These are phyloP conservation scores for Leptogaster cylindrica DNA, from an alignment of 2,888 invertebrate genomes.

Conservation along the genomic window DNA sequence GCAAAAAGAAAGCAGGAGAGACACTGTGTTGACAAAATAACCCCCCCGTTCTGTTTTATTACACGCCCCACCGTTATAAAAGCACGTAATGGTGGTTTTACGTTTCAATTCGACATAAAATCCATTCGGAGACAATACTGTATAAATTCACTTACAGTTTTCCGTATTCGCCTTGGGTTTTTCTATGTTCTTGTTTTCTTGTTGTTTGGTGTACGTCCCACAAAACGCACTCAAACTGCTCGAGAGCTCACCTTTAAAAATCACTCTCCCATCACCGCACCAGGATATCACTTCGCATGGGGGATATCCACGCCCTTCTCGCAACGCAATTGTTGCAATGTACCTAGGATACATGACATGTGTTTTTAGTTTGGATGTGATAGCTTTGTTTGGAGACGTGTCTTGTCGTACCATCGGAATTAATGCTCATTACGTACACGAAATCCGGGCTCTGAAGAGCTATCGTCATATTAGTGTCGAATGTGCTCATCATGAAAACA, in stretches of 20 bases:
- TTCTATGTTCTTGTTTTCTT: too few relatives aligned
- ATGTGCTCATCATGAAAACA: slow-evolving; percentile 9
- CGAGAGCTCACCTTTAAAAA: slow-evolving; percentile 5
- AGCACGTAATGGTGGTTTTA: slow-evolving; percentile 39
- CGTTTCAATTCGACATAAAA: slow-evolving; percentile 43
- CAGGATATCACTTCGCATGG: slow-evolving; percentile 13
- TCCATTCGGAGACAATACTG: slow-evolving; percentile 36
- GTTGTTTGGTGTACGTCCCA: too few relatives aligned
- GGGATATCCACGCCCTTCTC: neutral
- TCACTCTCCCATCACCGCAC: slow-evolving; percentile 17
- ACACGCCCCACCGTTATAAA: slow-evolving; percentile 18
- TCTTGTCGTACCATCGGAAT: slow-evolving; percentile 37
- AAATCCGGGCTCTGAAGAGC: slow-evolving; percentile 26
- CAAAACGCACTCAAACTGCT: too few relatives aligned
- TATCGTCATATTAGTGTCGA: slow-evolving; percentile 21
- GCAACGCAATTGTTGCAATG: neutral
- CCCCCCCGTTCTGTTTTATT: slow-evolving; percentile 18
- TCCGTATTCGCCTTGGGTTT: slow-evolving; percentile 29
- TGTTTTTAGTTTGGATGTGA: neutral
- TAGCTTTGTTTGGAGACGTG: slow-evolving; percentile 28
- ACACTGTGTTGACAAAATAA: slow-evolving; percentile 27
- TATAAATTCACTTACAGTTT: slow-evolving; percentile 36
- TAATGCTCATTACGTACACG: slow-evolving; percentile 23
- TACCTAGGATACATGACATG: neutral
- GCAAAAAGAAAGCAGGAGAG: neutral